Conservation (phyloP, 2,113 vertebrate species). For the Himantopus leucocephalus region DNA sequence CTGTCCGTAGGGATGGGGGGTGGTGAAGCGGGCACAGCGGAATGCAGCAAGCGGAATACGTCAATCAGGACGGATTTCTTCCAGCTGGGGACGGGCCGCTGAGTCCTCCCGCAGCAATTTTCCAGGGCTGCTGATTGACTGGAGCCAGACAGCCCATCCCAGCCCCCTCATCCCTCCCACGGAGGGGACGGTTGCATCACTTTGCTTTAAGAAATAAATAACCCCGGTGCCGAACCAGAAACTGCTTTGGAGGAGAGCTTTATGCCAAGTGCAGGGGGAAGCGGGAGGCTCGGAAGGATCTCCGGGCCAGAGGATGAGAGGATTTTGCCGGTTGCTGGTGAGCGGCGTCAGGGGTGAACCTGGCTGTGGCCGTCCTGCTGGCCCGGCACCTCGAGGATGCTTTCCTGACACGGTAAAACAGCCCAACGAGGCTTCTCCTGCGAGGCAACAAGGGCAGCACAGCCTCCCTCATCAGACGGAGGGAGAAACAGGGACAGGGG, state of each 20-base stretch:
- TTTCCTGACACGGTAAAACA: neutral
- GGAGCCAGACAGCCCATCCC: slow-evolving; percentile 40
- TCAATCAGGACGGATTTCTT: neutral
- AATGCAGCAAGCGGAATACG: fast-evolving
- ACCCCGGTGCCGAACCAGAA: neutral
- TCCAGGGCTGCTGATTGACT: slow-evolving; percentile 41
- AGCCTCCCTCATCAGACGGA: fast-evolving
- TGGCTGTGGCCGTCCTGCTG: neutral
- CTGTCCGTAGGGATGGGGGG: fast-evolving
- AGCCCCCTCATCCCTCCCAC: slow-evolving; percentile 47
- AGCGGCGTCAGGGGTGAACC: neutral
- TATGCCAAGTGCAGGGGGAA: neutral
- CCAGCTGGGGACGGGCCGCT: neutral
- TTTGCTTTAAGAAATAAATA: slow-evolving; percentile 59
- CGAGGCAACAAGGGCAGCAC: neutral
- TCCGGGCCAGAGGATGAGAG: fast-evolving
- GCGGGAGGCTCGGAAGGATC: neutral
- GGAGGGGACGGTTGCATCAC: slow-evolving; percentile 43
- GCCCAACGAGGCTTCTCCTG: neutral
- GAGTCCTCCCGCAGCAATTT: slow-evolving; percentile 22
- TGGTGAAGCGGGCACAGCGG: fast-evolving
- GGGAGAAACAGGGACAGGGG: neutral
- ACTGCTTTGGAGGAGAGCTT: neutral
- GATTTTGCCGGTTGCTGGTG: neutral
- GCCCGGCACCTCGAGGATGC: neutral